Conservation (phyloP, 2,888 invertebrate genomes). For the Melikaiella ostensackeni region DNA sequence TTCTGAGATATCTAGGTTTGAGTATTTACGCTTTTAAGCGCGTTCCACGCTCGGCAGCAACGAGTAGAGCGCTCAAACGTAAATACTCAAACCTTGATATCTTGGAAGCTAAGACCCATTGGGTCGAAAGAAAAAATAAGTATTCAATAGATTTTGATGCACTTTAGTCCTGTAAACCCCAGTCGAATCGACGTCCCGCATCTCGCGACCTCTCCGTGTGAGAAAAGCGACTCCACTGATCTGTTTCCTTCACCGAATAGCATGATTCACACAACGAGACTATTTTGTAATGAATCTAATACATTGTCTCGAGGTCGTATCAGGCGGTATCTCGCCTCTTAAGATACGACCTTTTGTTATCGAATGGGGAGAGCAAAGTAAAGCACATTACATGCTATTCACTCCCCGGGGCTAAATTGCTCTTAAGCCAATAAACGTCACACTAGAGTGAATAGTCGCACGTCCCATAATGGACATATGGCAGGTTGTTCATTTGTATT, state of each 20-base stretch:
- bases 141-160: no score
- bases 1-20: no score
- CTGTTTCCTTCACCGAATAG: not conserved
- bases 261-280: not conserved
- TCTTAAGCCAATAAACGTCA: conserved; percentile 17
- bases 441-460: conserved; percentile 31
- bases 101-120: no score
- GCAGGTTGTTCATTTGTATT: conserved; percentile 5
- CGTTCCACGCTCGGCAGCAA: no score
- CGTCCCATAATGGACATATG: conserved; percentile 23
- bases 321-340: conserved; percentile 29
- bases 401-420: conserved; percentile 24
- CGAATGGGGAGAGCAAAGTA: conserved; percentile 7
- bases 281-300: conserved; percentile 26
- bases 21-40: no score
- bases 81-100: no score
- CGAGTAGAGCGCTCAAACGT: no score
- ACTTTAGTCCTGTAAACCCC: no score
- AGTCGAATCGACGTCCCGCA: no score
- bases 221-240: not conserved
- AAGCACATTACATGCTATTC: conserved; percentile 22
- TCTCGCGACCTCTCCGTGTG: no score
- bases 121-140: no score
- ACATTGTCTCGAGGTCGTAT: conserved; percentile 36
- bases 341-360: conserved; percentile 35